Evolutionary conservation across 2,888 invertebrate genomes (phyloP).

Genomic region (Diarsia mendica): DNA sequence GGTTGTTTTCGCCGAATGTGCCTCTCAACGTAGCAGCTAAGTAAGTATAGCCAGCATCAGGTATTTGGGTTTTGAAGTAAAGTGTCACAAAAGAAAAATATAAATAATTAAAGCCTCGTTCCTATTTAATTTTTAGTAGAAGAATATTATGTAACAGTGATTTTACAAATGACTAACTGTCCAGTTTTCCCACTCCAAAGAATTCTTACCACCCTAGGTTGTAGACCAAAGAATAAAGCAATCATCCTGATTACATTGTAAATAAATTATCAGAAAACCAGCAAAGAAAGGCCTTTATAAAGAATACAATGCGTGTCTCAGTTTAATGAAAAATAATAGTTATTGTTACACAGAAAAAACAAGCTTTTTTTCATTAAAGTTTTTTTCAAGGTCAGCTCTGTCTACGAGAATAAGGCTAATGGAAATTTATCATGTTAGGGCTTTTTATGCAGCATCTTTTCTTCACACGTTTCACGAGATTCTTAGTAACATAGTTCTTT

Average conservation of each 20-base stretch:
- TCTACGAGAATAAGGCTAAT: constrained; percentile 41
- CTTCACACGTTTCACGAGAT: too few relatives aligned
- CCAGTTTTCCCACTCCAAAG: neutral
- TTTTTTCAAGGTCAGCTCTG: constrained; percentile 51
- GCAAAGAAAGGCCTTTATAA: constrained; percentile 37
- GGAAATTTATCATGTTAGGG: constrained; percentile 50
- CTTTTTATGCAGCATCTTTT: neutral
- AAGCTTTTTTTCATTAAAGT: constrained; percentile 52
- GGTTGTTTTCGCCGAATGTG: too few relatives aligned
- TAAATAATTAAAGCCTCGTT: neutral
- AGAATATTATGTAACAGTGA: neutral
- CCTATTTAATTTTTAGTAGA: neutral
- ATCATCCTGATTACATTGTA: constrained; percentile 44
- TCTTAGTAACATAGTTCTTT: neutral
- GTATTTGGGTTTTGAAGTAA: too few relatives aligned
- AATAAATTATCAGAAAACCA: constrained; percentile 32
- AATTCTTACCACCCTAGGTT: neutral
- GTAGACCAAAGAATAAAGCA: constrained; percentile 18
- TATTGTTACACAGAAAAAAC: constrained; percentile 32
- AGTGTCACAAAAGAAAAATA: neutral
- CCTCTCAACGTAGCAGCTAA: too few relatives aligned
- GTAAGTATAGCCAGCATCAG: too few relatives aligned
- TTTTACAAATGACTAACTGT: neutral
- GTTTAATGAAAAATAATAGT: constrained; percentile 66
- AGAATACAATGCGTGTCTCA: constrained; percentile 53